Conservation (phyloP, 2,888 invertebrate genomes). For the Ceramica pisi region DNA sequence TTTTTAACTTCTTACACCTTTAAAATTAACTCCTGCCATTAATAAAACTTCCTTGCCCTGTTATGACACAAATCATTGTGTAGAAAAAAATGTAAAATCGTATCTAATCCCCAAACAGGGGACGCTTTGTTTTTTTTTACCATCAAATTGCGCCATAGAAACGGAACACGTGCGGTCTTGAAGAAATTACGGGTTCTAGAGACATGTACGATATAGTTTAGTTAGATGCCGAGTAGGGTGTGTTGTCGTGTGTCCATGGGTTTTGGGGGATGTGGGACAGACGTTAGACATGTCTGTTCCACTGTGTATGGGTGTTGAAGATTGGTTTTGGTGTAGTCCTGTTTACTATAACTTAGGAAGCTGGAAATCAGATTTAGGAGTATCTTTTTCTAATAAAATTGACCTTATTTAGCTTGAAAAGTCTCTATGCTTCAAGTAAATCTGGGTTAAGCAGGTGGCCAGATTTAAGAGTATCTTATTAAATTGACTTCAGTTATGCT, state of each 20-base stretch:
- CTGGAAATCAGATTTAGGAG: neutral
- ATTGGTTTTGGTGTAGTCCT: neutral
- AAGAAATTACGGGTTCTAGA: constrained; percentile 79
- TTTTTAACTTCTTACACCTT: constrained; percentile 29
- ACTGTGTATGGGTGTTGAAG: neutral
- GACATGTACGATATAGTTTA: constrained; percentile 76
- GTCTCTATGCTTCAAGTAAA: neutral
- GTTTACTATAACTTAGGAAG: neutral
- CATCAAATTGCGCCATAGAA: constrained; percentile 80
- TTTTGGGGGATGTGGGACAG: constrained; percentile 28
- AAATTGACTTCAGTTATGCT: neutral
- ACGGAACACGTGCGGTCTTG: constrained; percentile 85
- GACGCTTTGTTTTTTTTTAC: constrained; percentile 79
- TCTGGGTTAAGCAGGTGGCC: neutral
- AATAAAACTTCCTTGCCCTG: constrained; percentile 51
- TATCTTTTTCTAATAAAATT: neutral
- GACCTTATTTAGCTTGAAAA: neutral
- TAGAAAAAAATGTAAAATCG: constrained; percentile 52
- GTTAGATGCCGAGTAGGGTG: constrained; percentile 78
- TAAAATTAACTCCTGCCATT: constrained; percentile 54
- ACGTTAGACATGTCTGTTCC: neutral
- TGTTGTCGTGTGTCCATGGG: constrained; percentile 70
- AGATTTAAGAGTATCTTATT: neutral
- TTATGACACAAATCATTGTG: constrained; percentile 67
- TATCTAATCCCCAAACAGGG: constrained; percentile 65